Base-by-base conservation (phyloP, 2,113 vertebrate genomes). In the Megalops atlanticus region DNA sequence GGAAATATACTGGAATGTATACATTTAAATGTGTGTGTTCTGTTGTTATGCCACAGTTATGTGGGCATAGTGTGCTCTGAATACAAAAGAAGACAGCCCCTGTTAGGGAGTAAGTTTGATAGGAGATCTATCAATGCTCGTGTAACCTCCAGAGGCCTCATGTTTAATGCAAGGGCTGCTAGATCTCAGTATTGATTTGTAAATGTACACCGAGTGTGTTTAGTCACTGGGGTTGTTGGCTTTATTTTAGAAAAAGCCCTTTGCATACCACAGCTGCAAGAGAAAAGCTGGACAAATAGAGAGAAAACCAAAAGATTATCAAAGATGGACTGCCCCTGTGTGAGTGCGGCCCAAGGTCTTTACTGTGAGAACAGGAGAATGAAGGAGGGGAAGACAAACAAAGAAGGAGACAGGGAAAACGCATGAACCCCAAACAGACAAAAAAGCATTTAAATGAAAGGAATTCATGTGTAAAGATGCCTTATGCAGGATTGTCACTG, bases 121-220 rank as follows among this genome's bases (percentile, higher is more conserved):
- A 64, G 58, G 58, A 64, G 58, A 64, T 64, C 58, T 64, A 31
- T 64, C 58, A 64, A 8, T 64, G 58, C 58, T n/a, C n/a, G n/a
- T n/a, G n/a, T n/a, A 11, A 21, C 58, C 58, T 64, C 52, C n/a
- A 31, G 58, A 64, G 58, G 58, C 58, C 58, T 64, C 58, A 64
- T 64, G 58, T 64, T 64, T 64, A 64, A 64, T 64, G 58, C 58
- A 64, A 31, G 43, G 58, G 24, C n/a, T 31, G 58, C 58, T 64
- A 31, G 58, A 64, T 64, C 58, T 64, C 58, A 64, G 58, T 64
- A 64, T 64, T 64, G 58, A 64, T 64, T 64, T 64, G 58, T 64
- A 64, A 64, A 64, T 64, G 58, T 64, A 64, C 58, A 31, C 58
- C 58, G 58, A 31, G 24, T 64, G 24, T 31, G 58, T 64, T 64